phyloP scores from a whole-genome alignment of 2,797 vertebrate species.

The Notolepis coatsorum region DNA sequence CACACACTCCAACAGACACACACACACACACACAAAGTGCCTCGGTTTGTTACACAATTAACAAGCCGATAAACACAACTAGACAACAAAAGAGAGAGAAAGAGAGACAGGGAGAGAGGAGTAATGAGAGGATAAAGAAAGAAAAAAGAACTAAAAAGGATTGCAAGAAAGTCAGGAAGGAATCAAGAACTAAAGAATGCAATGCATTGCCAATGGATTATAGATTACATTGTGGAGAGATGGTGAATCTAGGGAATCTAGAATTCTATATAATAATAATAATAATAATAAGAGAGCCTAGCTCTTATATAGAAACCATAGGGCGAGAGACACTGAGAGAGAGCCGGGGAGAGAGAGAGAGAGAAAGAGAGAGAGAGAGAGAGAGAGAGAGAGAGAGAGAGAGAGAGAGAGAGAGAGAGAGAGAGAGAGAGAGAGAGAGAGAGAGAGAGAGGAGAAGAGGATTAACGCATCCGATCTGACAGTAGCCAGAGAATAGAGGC shows the following conservation, averaged over 20 bases:
- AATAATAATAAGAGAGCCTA: no score
- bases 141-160: constrained; percentile 16
- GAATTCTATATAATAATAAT: no score
- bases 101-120: neutral
- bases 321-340: neutral
- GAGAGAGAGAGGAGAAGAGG: neutral
- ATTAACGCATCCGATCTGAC: no score
- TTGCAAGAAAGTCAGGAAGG: no score
- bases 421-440: constrained; percentile 3
- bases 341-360: neutral
- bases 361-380: neutral
- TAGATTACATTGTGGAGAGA: no score
- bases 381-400: neutral
- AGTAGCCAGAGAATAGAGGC: neutral
- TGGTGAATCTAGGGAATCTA: no score
- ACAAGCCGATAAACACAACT: constrained; percentile 22
- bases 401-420: constrained; percentile 15
- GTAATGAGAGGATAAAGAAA: neutral
- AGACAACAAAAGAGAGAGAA: constrained; percentile 16
- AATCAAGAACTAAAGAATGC: no score
- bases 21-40: constrained; percentile 11
- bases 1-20: constrained; percentile 7
- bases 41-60: constrained; percentile 30
- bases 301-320: no score
- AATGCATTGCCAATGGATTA: no score